These are phyloP conservation scores for Drosophila tropicalis DNA, from an alignment of 1,140 invertebrate genomes.

Conservation along the genomic window DNA sequence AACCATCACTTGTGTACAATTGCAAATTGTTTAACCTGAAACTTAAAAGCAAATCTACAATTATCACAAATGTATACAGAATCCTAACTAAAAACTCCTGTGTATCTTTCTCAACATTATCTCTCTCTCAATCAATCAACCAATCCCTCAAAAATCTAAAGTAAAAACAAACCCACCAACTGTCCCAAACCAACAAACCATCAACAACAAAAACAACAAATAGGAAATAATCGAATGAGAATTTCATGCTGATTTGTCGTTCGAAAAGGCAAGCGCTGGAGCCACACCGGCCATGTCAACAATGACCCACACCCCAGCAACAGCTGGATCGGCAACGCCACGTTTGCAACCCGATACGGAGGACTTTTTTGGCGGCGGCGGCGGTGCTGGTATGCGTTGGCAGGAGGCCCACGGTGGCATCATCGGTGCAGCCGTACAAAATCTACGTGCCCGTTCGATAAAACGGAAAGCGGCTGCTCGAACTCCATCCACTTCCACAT, in stretches of 20 bases:
- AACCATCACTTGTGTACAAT: background rate
- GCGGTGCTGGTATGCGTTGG: conserved; percentile 69
- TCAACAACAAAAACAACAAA: conserved; percentile 41
- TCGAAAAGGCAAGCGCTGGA: conserved; percentile 75
- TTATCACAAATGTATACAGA: background rate
- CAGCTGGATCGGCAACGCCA: conserved; percentile 42
- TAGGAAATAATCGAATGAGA: conserved; percentile 82
- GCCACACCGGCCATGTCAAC: conserved; percentile 53
- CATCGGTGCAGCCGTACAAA: conserved; percentile 73
- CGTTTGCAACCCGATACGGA: conserved; percentile 28
- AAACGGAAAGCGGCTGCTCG: conserved; percentile 56
- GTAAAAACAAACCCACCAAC: conserved; percentile 44
- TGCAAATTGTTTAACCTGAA: background rate
- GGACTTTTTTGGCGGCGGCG: conserved; percentile 58
- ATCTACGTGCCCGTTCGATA: conserved; percentile 75
- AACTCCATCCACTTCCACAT: conserved; percentile 36
- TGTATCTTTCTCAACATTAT: conserved; percentile 51
- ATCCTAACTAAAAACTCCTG: conserved; percentile 38
- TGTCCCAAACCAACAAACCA: conserved; percentile 35
- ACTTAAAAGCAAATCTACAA: background rate
- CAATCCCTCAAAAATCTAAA: conserved; percentile 30
- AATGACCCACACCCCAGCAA: conserved; percentile 58
- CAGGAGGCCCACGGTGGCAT: conserved; percentile 78
- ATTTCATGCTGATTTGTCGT: conserved; percentile 82
- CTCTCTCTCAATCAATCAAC: conserved; percentile 40